phyloP scores from a whole-genome alignment of 1,140 invertebrate species.

The Drosophila carrolli region DNA sequence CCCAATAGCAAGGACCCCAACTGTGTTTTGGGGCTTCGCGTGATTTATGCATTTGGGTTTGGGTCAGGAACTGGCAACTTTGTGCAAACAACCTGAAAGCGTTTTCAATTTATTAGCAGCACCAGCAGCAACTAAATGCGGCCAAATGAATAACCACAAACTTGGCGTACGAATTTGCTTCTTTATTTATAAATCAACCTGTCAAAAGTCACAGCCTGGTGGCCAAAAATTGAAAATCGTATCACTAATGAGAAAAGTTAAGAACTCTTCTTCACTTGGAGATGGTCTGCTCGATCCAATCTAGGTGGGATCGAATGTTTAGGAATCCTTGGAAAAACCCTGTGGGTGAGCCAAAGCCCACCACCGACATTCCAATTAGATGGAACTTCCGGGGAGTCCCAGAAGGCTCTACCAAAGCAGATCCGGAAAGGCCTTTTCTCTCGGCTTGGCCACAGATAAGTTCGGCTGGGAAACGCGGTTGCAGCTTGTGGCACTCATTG shows the following conservation, averaged over 20 bases:
- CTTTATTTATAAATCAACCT: conserved; percentile 38
- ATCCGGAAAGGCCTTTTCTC: background rate
- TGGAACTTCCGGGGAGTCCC: background rate
- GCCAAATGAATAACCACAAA: conserved; percentile 23
- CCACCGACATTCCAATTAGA: background rate
- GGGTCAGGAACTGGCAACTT: conserved; percentile 44
- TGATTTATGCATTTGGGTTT: conserved; percentile 76
- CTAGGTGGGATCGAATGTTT: background rate
- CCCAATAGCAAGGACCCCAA: conserved; percentile 26
- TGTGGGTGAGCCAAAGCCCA: background rate
- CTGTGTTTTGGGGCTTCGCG: conserved; percentile 48
- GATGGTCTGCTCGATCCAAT: conserved; percentile 8
- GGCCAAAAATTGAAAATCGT: conserved; percentile 18
- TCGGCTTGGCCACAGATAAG: conserved; percentile 4
- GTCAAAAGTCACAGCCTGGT: conserved; percentile 21
- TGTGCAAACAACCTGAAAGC: conserved; percentile 64
- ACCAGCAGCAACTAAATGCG: conserved; percentile 50
- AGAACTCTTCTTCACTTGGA: background rate
- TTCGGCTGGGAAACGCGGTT: background rate
- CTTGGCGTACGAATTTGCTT: conserved; percentile 11
- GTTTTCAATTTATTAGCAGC: conserved; percentile 69
- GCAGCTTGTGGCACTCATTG: background rate
- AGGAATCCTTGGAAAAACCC: background rate
- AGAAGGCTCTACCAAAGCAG: background rate
- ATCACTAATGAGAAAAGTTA: conserved; percentile 39